Conservation (phyloP, 2,113 vertebrate genomes). For the Cephalopterus ornatus region DNA sequence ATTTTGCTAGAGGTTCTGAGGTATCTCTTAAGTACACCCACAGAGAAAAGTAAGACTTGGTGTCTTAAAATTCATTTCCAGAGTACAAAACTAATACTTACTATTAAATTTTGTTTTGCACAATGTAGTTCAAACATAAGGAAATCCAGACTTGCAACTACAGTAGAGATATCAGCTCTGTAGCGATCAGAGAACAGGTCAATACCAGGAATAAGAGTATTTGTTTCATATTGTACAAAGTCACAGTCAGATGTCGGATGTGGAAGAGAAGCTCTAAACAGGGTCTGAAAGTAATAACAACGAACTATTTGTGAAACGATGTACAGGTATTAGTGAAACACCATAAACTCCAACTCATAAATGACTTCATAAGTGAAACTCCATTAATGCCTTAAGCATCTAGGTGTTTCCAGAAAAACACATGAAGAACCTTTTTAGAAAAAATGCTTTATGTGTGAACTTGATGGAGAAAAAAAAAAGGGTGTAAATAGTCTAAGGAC, state of each 20-base stretch:
- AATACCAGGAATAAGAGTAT: constrained; percentile 83
- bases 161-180: constrained; percentile 77
- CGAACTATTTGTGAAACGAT: not conserved
- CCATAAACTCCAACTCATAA: not conserved
- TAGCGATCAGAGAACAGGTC: constrained; percentile 85
- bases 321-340: not conserved
- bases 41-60: not conserved
- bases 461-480: not conserved
- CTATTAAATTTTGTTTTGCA: constrained; percentile 81
- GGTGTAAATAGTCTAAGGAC: not conserved
- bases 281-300: constrained; percentile 72
- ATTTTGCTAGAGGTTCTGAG: not conserved
- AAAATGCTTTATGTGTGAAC: not conserved
- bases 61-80: not conserved
- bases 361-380: not conserved
- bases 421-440: not conserved
- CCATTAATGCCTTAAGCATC: not conserved
- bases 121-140: constrained; percentile 85
- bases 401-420: not conserved
- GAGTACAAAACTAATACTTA: constrained; percentile 67
- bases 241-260: constrained; percentile 81
- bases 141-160: constrained; percentile 83
- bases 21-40: not conserved
- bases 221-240: constrained; percentile 80
- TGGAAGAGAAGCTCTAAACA: constrained; percentile 83